Evolutionary conservation across 1,140 invertebrate genomes (phyloP).

Genomic region (Calephelis virginiensis): DNA sequence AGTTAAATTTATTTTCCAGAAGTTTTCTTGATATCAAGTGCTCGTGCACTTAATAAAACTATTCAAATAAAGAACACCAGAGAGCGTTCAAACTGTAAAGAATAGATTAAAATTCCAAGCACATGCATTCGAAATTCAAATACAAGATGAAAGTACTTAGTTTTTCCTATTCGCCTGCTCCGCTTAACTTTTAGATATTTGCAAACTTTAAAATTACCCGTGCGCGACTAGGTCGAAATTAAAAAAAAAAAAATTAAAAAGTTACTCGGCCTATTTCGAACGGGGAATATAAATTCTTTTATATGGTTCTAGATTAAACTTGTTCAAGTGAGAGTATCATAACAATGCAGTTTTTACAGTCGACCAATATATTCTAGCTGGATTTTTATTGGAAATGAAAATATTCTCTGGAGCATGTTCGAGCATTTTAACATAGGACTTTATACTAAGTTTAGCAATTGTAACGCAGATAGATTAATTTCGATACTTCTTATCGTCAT

Average conservation of each 20-base stretch:
- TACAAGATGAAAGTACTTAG: conserved; percentile 22
- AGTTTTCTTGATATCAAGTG: too few relatives aligned
- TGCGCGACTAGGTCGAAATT: conserved; percentile 25
- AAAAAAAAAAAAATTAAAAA: too few relatives aligned
- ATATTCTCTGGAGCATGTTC: too few relatives aligned
- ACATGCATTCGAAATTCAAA: conserved; percentile 8
- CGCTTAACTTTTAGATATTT: conserved; percentile 17
- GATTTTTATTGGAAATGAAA: not conserved
- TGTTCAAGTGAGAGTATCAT: not conserved
- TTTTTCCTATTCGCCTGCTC: conserved; percentile 29
- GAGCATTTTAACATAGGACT: too few relatives aligned
- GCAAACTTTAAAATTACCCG: conserved; percentile 40
- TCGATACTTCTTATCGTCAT: too few relatives aligned
- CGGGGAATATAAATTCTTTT: not conserved
- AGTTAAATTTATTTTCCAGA: too few relatives aligned
- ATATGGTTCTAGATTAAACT: conserved; percentile 9
- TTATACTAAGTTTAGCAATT: too few relatives aligned
- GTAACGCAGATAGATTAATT: too few relatives aligned
- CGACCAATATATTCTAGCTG: not conserved
- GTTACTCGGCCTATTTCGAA: conserved; percentile 12
- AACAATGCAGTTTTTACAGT: not conserved
- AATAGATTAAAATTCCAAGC: not conserved
- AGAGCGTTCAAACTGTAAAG: not conserved
- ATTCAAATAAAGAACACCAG: not conserved
- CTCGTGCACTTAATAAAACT: too few relatives aligned